phyloP scores from a whole-genome alignment of 2,113 vertebrate species.

The Suncus etruscus region DNA sequence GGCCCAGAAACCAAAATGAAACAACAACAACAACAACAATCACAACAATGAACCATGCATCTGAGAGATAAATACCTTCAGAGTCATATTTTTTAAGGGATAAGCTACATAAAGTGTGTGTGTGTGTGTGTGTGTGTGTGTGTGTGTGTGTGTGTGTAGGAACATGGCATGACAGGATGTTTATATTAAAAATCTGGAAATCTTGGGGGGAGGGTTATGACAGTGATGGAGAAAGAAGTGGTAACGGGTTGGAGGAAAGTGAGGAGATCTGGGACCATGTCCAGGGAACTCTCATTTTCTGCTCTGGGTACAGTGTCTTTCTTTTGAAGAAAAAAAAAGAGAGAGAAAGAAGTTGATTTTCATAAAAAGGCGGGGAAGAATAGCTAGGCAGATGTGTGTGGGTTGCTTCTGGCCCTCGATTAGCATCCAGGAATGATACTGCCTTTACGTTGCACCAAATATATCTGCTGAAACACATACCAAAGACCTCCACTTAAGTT shows the following conservation, averaged over 20 bases:
- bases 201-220: too few species aligned
- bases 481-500: conserved; percentile 48
- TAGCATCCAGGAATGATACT: conserved; percentile 49
- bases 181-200: conserved; percentile 44
- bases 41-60: too few species aligned
- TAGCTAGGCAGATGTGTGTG: conserved; percentile 63
- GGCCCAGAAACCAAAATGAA: too few species aligned
- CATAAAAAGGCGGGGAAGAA: conserved; percentile 56
- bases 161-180: background rate
- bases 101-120: background rate
- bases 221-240: background rate
- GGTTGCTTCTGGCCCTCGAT: conserved; percentile 70
- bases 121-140: too few species aligned
- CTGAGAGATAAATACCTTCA: conserved; percentile 53
- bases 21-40: too few species aligned
- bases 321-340: conserved; percentile 37
- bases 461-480: conserved; percentile 63
- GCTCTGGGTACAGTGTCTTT: background rate
- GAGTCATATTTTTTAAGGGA: background rate
- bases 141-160: background rate
- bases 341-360: conserved; percentile 50
- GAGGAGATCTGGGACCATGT: background rate
- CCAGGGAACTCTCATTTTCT: background rate
- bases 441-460: conserved; percentile 70
- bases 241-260: background rate